These are phyloP conservation scores for Nomada fabriciana DNA, from an alignment of 2,888 invertebrate genomes.

Conservation along the genomic window DNA sequence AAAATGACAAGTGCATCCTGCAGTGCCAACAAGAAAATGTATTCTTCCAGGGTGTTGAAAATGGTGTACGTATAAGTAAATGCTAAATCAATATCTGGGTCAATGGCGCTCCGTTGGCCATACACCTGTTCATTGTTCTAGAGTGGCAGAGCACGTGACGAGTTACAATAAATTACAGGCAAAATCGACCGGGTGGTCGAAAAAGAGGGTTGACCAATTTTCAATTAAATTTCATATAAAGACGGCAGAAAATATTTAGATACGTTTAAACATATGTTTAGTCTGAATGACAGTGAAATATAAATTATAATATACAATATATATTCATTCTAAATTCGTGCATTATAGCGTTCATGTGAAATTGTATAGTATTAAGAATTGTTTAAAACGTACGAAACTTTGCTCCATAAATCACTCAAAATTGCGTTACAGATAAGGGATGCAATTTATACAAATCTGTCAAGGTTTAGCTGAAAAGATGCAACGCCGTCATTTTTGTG, in stretches of 20 bases:
- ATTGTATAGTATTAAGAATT: neutral
- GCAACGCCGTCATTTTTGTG: neutral
- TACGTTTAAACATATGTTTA: too few species aligned
- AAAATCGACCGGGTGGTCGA: slow-evolving; percentile 1
- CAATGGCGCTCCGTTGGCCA: slow-evolving; percentile 49
- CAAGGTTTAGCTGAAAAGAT: neutral
- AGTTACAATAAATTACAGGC: slow-evolving; percentile 63
- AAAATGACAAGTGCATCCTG: neutral
- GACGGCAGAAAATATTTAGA: too few species aligned
- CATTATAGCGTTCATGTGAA: too few species aligned
- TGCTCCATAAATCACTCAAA: neutral
- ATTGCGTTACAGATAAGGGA: neutral
- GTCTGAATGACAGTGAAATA: too few species aligned
- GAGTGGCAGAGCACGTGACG: slow-evolving; percentile 36
- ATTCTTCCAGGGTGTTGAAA: neutral
- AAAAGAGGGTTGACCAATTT: neutral
- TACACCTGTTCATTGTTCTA: slow-evolving; percentile 57
- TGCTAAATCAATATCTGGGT: slow-evolving; percentile 56
- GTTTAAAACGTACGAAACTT: too few species aligned
- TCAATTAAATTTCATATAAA: neutral
- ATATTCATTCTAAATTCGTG: too few species aligned
- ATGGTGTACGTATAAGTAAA: slow-evolving; percentile 32
- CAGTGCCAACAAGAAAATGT: neutral
- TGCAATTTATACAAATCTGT: neutral
- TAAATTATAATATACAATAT: too few species aligned